Conservation (phyloP, 2,113 vertebrate genomes). For the Gobiocypris rarus region DNA sequence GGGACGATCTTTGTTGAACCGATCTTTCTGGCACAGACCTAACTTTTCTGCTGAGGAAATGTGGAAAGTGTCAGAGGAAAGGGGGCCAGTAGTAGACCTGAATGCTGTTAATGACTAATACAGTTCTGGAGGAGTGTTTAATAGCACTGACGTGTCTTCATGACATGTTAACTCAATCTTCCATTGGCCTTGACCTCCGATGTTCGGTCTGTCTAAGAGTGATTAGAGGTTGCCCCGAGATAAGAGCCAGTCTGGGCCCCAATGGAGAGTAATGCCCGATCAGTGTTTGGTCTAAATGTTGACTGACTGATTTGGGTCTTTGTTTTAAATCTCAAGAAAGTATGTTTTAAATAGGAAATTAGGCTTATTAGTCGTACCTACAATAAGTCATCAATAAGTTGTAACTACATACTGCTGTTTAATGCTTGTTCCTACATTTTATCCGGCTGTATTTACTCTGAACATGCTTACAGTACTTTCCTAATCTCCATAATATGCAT, state of each 20-base stretch:
- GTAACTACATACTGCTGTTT: not conserved
- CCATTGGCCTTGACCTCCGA: not conserved
- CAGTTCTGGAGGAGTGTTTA: not conserved
- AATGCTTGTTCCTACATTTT: not conserved
- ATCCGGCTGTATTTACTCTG: not conserved
- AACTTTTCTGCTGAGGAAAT: too few species aligned
- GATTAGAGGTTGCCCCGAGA: conserved; percentile 45
- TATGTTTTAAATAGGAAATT: too few species aligned
- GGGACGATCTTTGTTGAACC: too few species aligned
- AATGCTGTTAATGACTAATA: not conserved
- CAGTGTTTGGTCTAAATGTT: not conserved
- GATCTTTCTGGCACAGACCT: too few species aligned
- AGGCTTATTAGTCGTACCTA: too few species aligned
- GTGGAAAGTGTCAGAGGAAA: too few species aligned
- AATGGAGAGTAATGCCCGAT: not conserved
- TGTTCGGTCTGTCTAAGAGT: conserved; percentile 21
- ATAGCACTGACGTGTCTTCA: conserved; percentile 1
- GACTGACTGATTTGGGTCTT: not conserved
- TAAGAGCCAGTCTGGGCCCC: conserved; percentile 28
- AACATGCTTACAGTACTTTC: not conserved
- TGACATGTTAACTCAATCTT: not conserved
- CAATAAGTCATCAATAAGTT: not conserved
- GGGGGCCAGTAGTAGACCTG: too few species aligned
- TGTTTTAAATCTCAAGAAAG: not conserved
- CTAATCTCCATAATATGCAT: not conserved